A percentile compares a stretch with the other conserved stretches of the same genome.
Evolutionary conservation across 2,888 invertebrate genomes (phyloP).

Genomic region (Psylliodes chrysocephalus): DNA sequence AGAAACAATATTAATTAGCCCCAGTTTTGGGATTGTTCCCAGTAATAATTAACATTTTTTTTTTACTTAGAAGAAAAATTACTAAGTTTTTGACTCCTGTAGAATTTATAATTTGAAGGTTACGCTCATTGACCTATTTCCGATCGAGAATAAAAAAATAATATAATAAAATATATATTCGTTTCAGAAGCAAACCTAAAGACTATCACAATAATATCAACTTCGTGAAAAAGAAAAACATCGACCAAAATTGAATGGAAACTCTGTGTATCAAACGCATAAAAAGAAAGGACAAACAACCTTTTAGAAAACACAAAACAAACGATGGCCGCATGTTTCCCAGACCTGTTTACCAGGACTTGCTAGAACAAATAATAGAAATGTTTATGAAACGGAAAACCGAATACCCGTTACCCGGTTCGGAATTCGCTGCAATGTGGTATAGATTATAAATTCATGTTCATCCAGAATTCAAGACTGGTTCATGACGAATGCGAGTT

Average conservation of each 20-base stretch:
- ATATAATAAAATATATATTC: no score
- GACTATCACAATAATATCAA: neutral
- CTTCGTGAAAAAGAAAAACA: neutral
- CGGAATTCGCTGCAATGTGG: conserved; percentile 8
- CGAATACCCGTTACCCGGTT: conserved; percentile 4
- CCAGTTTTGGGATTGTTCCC: no score
- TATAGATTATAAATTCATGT: conserved; percentile 19
- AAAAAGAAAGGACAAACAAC: conserved; percentile 14
- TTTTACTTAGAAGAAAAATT: no score
- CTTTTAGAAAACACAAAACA: conserved; percentile 8
- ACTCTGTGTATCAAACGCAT: neutral
- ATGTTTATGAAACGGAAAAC: conserved; percentile 21
- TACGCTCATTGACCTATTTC: no score
- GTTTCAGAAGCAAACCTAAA: no score
- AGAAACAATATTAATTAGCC: no score
- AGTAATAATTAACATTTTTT: no score
- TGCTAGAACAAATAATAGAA: conserved; percentile 18
- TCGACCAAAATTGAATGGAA: conserved; percentile 1
- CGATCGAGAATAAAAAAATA: no score
- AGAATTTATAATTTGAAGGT: no score
- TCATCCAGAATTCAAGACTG: conserved; percentile 13
- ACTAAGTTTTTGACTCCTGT: no score
- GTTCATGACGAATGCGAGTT: conserved; percentile 18
- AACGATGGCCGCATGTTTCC: conserved; percentile 1
- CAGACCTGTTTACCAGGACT: conserved; percentile 6